These are phyloP conservation scores for Drosophila acutilabella DNA, from an alignment of 2,888 invertebrate species.

Conservation along the genomic window DNA sequence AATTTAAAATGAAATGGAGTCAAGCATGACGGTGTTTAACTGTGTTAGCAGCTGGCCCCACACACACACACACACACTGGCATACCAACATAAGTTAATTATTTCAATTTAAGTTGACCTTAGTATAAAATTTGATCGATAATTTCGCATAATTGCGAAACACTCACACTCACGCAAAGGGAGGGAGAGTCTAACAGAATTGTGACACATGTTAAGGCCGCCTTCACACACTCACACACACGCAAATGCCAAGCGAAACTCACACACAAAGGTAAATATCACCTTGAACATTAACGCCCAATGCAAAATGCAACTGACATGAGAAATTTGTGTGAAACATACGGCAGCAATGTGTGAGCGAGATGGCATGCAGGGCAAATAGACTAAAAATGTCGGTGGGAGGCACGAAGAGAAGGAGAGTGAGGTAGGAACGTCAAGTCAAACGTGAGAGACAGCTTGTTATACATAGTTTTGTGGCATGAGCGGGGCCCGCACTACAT, in stretches of 20 bases:
- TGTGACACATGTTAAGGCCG: conserved; percentile 61
- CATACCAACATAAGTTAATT: not conserved
- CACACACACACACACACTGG: conserved; percentile 4
- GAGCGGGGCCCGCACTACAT: conserved; percentile 54
- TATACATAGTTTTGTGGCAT: conserved; percentile 48
- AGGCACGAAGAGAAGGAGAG: conserved; percentile 10
- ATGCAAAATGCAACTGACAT: conserved; percentile 76
- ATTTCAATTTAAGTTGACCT: conserved; percentile 77
- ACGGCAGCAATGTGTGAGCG: conserved; percentile 35
- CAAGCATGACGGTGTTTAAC: conserved; percentile 64
- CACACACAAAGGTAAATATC: conserved; percentile 55
- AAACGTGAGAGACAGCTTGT: conserved; percentile 66
- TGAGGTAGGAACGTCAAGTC: conserved; percentile 37
- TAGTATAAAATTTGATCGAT: conserved; percentile 80
- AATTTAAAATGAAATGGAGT: conserved; percentile 46
- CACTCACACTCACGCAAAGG: conserved; percentile 20
- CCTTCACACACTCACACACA: conserved; percentile 30
- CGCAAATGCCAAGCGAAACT: not conserved
- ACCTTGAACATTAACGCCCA: conserved; percentile 83
- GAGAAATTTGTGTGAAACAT: conserved; percentile 45
- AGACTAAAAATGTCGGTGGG: conserved; percentile 1
- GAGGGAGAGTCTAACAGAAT: conserved; percentile 33
- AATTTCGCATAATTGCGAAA: conserved; percentile 82
- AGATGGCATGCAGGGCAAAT: conserved; percentile 33
- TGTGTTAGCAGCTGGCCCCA: conserved; percentile 41